Conservation (phyloP, 2,113 vertebrate species). For the Oriolus oriolus region DNA sequence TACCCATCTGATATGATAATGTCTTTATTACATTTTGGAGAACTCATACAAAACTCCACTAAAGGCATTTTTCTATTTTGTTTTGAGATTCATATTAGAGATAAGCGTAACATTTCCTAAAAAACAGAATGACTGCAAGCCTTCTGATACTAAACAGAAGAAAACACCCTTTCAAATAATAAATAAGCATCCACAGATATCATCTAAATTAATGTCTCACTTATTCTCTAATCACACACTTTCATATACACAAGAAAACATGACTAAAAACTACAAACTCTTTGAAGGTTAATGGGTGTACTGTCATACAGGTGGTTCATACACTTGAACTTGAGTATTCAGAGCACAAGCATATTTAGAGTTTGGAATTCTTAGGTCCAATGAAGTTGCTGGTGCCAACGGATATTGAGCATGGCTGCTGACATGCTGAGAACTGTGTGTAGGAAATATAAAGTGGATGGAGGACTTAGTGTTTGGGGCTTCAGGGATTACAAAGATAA, state of each 20-base stretch:
- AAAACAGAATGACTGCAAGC: not conserved
- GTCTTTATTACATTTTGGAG: conserved; percentile 3
- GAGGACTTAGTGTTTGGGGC: conserved; percentile 62
- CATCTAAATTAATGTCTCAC: not conserved
- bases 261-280: not conserved
- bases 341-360: not conserved
- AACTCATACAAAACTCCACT: not conserved
- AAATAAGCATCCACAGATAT: not conserved
- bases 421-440: conserved; percentile 55
- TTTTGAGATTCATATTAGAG: not conserved
- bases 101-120: not conserved
- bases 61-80: not conserved
- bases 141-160: not conserved
- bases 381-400: conserved; percentile 44
- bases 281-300: not conserved
- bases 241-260: not conserved
- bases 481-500: conserved; percentile 78
- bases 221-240: not conserved
- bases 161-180: not conserved
- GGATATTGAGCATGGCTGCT: conserved; percentile 51
- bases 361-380: conserved; percentile 29
- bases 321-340: not conserved
- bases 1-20: conserved; percentile 26
- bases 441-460: conserved; percentile 71
- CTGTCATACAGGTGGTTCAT: not conserved